Conservation (phyloP, 2,888 invertebrate genomes). For the Xylota sylvarum region DNA sequence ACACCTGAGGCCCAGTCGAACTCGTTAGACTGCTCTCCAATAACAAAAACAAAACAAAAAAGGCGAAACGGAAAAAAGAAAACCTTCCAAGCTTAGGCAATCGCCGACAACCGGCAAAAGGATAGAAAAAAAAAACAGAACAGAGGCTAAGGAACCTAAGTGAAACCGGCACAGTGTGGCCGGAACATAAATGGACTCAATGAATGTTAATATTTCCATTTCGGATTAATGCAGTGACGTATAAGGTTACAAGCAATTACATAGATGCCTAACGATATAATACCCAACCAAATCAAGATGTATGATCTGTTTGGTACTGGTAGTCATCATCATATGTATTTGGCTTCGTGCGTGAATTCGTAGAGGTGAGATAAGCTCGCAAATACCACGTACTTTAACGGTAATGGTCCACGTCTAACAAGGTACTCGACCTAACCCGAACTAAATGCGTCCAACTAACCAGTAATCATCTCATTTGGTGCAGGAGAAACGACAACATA, state of each 20-base stretch:
- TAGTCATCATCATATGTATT: neutral
- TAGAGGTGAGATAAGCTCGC: neutral
- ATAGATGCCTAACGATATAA: neutral
- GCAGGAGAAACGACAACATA: too few species aligned
- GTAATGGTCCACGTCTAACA: neutral
- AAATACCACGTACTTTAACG: neutral
- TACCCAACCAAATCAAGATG: neutral
- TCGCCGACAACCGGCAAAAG: constrained; percentile 32
- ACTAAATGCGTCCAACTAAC: too few species aligned
- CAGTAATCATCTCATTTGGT: too few species aligned
- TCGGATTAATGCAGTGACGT: constrained; percentile 38
- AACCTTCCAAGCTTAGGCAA: constrained; percentile 59
- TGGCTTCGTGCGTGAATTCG: neutral
- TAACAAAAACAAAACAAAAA: constrained; percentile 36
- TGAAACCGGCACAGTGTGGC: constrained; percentile 48
- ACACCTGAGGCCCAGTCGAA: constrained; percentile 77
- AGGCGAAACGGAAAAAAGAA: constrained; percentile 21
- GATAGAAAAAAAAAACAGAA: constrained; percentile 34
- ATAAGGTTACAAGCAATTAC: constrained; percentile 8
- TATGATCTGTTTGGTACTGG: neutral
- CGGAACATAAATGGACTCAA: constrained; percentile 44
- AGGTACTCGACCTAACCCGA: too few species aligned
- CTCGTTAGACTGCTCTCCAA: constrained; percentile 71
- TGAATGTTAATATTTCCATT: constrained; percentile 61
- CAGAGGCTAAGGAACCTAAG: constrained; percentile 48